A percentile compares a stretch with the other conserved stretches of the same genome.
Evolutionary conservation across 1,140 invertebrate genomes (phyloP).

Genomic region (Neodiprion fabricii): DNA sequence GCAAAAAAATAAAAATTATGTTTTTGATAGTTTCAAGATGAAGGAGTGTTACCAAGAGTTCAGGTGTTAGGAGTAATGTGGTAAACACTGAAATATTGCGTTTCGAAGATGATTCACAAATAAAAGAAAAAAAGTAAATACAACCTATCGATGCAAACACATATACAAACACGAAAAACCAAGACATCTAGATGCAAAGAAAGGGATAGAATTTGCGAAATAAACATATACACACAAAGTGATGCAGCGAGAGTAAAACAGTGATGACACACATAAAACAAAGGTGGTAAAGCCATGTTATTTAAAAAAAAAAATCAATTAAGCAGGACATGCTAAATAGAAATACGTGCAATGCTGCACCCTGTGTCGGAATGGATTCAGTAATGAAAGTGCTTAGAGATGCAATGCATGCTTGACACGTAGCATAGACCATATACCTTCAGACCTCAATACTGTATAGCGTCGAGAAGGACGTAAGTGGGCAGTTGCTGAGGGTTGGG

Average conservation of each 20-base stretch:
- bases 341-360: slow-evolving; percentile 27
- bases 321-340: slow-evolving; percentile 26
- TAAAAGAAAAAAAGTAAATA: too few relatives aligned
- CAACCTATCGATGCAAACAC: too few relatives aligned
- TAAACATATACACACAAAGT: too few relatives aligned
- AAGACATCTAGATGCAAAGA: too few relatives aligned
- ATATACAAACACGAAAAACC: too few relatives aligned
- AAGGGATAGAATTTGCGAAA: too few relatives aligned
- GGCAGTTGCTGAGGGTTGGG: slow-evolving; percentile 63
- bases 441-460: slow-evolving; percentile 64
- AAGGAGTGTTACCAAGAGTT: too few relatives aligned
- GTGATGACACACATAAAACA: slow-evolving; percentile 31
- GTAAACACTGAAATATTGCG: too few relatives aligned
- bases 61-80: too few relatives aligned
- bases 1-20: too few relatives aligned
- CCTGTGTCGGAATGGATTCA: background rate
- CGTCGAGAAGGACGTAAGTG: slow-evolving; percentile 63
- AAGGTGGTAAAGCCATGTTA: background rate
- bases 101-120: too few relatives aligned
- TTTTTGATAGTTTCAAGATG: too few relatives aligned
- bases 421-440: slow-evolving; percentile 56
- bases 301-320: slow-evolving; percentile 33
- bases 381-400: background rate
- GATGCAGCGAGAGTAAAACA: slow-evolving; percentile 9
- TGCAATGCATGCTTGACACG: slow-evolving; percentile 39